Percentiles rank a stretch among this genome's conserved stretches.
Evolutionary conservation across 2,113 vertebrate species (phyloP).

Genomic region (Cyanoramphus novaezelandiae): DNA sequence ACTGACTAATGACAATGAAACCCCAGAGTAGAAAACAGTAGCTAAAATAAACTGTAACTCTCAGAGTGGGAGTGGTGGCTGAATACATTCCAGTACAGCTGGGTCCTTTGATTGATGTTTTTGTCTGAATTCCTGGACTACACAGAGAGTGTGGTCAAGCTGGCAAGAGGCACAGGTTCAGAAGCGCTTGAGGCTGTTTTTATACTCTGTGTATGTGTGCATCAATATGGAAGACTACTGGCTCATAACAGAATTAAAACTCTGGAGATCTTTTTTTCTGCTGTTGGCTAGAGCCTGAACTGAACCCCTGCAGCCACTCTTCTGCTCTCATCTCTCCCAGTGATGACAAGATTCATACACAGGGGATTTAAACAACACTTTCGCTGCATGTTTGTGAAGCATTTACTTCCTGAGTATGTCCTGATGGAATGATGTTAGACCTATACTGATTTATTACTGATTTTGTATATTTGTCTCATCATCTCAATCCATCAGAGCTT

Average conservation of each 20-base stretch:
- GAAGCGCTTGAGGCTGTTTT: slow-evolving; percentile 24
- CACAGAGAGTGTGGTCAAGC: slow-evolving; percentile 19
- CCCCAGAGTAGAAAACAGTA: slow-evolving; percentile 25
- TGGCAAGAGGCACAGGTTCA: slow-evolving; percentile 31
- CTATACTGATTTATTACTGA: not conserved
- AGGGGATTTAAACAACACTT: not conserved
- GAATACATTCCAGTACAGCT: slow-evolving; percentile 29
- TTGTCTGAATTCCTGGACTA: slow-evolving; percentile 14
- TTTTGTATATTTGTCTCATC: not conserved
- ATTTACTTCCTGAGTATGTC: not conserved
- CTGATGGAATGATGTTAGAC: not conserved
- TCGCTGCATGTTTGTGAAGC: not conserved
- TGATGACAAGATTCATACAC: not conserved
- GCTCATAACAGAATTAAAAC: not conserved
- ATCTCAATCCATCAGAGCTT: not conserved
- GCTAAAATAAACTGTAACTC: slow-evolving; percentile 42
- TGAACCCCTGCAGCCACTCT: not conserved
- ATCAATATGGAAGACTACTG: not conserved
- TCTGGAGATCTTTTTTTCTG: not conserved
- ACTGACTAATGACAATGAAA: slow-evolving; percentile 17
- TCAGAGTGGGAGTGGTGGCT: not conserved
- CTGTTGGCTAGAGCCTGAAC: slow-evolving; percentile 3
- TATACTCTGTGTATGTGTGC: not conserved
- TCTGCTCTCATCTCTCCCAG: not conserved
- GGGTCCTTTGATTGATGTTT: slow-evolving; percentile 40